Base-by-base conservation (phyloP, 2,888 invertebrate genomes). In the Seladonia tumulorum region DNA sequence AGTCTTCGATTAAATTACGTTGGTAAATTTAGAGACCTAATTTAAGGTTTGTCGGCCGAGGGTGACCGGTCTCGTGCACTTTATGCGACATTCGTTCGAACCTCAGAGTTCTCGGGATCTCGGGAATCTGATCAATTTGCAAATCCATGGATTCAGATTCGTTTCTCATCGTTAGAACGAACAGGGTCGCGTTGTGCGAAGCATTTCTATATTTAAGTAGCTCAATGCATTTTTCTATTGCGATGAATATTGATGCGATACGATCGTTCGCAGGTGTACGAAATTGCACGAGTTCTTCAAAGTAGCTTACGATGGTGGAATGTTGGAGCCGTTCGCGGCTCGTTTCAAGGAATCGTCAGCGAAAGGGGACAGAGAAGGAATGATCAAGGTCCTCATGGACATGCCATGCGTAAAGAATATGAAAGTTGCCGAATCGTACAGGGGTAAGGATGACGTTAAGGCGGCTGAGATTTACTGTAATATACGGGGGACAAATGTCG, bases 301-400 rank as follows among this genome's bases (percentile, higher is more conserved):
- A 49, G 82, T 72, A 18, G 87, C 87, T 47, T 83, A 92, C 81
- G 86, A 91, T 47, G 88, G 80, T 8, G 90, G 90, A 5, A 85
- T 79, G 60, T 78, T 81, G 18, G 89, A 92, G 25, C 47, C 87
- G 10, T 77, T 88, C 60, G 80, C 77, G 42, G 87, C 82, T 49
- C 72, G 81, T 35, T 93, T 93, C 70, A 73, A 78, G 22, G 81
- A 88, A 53, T 78, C 86, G 12, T 93, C 91, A 3, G 66, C 79
- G 45, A 79, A 82, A 49, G 92, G 92, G 53, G 91, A 94, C 70
- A 88, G 91, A 47, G 91, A 86, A 35, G 90, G 80, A 57, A 94
- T 94, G 93, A 90, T 94, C 76, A 90, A 92, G 68, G 77, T 91
- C 63, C 75, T 94, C 16, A 81, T 91, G 53, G 85, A 90, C 10